A percentile compares a stretch with the other conserved stretches of the same genome.
phyloP scores from a whole-genome alignment of 2,797 vertebrate genomes.

The Malurus leucopterus region DNA sequence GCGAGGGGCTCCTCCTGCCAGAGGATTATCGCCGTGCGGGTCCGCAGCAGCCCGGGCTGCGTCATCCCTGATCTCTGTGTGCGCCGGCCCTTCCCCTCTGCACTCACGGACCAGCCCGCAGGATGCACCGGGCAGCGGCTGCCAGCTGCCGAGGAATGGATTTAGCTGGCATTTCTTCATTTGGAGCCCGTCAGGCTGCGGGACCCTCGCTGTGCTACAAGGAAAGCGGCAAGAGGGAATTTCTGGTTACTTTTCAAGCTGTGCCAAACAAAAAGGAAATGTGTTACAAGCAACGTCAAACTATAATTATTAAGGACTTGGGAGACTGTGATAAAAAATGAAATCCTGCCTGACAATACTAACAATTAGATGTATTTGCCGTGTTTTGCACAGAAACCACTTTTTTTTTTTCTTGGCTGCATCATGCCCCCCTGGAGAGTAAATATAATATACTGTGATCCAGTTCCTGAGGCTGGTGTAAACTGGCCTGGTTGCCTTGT shows the following conservation, averaged over 20 bases:
- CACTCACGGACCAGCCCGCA: not conserved
- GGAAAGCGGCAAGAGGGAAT: not conserved
- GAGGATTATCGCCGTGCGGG: not conserved
- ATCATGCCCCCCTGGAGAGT: not conserved
- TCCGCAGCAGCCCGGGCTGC: not conserved
- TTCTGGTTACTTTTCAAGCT: slow-evolving; percentile 32
- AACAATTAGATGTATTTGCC: not conserved
- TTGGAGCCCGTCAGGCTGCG: not conserved
- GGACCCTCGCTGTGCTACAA: not conserved
- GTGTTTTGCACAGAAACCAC: not conserved
- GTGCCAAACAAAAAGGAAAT: not conserved
- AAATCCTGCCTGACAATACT: not conserved
- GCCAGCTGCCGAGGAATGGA: not conserved
- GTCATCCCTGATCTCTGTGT: not conserved
- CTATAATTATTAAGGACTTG: slow-evolving; percentile 15
- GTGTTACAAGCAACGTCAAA: slow-evolving; percentile 12
- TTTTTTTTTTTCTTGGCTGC: not conserved
- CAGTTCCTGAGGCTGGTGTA: not conserved
- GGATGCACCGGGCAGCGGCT: not conserved
- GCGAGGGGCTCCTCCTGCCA: not conserved
- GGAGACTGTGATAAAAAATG: slow-evolving; percentile 46
- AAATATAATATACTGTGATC: not conserved
- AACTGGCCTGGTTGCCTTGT: not conserved
- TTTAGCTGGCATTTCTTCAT: not conserved
- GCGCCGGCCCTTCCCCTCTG: not conserved